Evolutionary conservation across 1,140 invertebrate species (phyloP).

Genomic region (Trachymyrmex cornetzi): DNA sequence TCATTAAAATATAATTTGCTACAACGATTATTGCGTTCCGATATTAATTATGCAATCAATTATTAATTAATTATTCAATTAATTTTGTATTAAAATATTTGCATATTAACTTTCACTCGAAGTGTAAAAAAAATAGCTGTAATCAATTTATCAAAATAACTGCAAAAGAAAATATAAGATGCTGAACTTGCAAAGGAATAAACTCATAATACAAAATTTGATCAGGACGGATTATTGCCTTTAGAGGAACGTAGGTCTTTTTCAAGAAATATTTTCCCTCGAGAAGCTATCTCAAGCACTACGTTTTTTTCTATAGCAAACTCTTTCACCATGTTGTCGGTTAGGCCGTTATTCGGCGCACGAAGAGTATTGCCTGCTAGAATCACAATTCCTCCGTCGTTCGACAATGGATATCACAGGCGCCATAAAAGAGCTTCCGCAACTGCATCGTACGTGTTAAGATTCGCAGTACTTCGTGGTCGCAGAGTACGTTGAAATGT

Average conservation of each 20-base stretch:
- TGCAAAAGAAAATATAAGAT: neutral
- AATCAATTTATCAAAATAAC: neutral
- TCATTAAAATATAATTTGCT: slow-evolving; percentile 10
- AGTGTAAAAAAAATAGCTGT: neutral
- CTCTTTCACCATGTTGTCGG: neutral
- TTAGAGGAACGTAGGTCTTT: neutral
- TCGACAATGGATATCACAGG: slow-evolving; percentile 61
- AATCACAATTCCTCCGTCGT: slow-evolving; percentile 65
- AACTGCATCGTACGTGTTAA: slow-evolving; percentile 66
- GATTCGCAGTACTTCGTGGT: slow-evolving; percentile 49
- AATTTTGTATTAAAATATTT: slow-evolving; percentile 31
- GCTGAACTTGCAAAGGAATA: neutral
- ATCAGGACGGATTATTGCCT: neutral
- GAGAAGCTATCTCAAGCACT: neutral
- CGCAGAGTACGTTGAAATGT: slow-evolving; percentile 62
- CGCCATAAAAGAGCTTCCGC: slow-evolving; percentile 58
- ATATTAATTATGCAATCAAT: slow-evolving; percentile 19
- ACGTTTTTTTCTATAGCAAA: slow-evolving; percentile 5
- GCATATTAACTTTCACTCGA: neutral
- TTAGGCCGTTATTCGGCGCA: slow-evolving; percentile 64
- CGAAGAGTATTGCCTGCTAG: slow-evolving; percentile 64
- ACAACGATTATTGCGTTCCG: neutral
- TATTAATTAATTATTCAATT: slow-evolving; percentile 43
- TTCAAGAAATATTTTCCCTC: neutral
- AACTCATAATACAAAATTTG: neutral